Evolutionary conservation across 30 jellyfish, hydroid and myxozoan species (phyloP).

Genomic region (Aurelia aurita): DNA sequence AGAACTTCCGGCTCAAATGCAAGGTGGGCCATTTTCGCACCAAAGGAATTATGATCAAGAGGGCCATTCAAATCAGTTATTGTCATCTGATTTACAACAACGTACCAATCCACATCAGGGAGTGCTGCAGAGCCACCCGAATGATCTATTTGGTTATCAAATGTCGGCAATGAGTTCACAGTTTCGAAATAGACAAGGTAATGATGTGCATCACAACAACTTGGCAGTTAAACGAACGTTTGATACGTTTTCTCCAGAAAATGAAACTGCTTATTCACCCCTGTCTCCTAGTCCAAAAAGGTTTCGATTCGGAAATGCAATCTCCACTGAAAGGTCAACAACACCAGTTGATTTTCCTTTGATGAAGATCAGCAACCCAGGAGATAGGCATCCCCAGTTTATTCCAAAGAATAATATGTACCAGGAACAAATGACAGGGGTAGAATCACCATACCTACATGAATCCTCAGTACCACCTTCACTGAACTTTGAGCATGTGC

Average conservation of each 20-base stretch:
- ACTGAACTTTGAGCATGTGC: not conserved
- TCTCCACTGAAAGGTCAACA: not conserved
- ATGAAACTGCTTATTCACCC: too few species aligned
- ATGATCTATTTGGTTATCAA: too few species aligned
- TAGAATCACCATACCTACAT: not conserved
- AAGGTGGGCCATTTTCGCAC: too few species aligned
- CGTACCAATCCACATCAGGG: too few species aligned
- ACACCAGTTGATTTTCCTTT: not conserved
- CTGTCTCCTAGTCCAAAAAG: not conserved
- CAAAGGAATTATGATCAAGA: too few species aligned
- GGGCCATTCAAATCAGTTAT: too few species aligned
- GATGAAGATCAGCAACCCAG: not conserved
- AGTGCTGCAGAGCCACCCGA: too few species aligned
- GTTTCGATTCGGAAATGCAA: not conserved
- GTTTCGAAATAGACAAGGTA: too few species aligned
- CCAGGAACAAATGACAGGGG: not conserved
- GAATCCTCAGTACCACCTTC: not conserved
- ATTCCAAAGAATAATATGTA: not conserved
- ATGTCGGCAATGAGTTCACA: too few species aligned
- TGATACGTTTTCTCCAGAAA: too few species aligned
- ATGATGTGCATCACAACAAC: not conserved
- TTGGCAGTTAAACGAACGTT: not conserved
- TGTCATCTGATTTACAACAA: too few species aligned
- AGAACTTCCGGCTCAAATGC: too few species aligned
- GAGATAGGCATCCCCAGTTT: not conserved